Evolutionary conservation across 2,113 vertebrate species (phyloP).

Genomic region (Dasyornis broadbenti): DNA sequence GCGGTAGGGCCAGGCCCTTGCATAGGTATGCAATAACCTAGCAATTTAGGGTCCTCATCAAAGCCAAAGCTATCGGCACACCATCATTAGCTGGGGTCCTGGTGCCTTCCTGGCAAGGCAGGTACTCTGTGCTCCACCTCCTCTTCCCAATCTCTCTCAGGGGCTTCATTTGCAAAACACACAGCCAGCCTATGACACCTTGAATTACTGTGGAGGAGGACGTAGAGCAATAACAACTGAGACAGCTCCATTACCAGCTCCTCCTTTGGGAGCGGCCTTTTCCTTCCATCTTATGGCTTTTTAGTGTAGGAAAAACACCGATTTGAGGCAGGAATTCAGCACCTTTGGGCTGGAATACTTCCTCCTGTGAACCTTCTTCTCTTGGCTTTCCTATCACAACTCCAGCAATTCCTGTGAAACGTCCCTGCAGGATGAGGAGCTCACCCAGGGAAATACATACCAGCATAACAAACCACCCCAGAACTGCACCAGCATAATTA

Average conservation of each 20-base stretch:
- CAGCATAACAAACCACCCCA: background rate
- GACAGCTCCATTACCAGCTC: conserved; percentile 4
- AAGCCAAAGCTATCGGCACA: background rate
- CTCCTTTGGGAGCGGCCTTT: conserved; percentile 17
- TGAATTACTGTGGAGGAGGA: conserved; percentile 5
- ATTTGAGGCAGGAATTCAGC: background rate
- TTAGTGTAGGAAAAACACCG: fast-evolving
- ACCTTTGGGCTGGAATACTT: background rate
- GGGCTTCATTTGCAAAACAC: conserved; percentile 8
- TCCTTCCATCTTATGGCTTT: background rate
- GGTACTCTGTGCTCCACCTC: background rate
- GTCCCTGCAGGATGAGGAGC: background rate
- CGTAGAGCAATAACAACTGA: background rate
- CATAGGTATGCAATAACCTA: background rate
- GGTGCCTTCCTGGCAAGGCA: background rate
- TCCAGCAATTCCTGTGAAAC: fast-evolving
- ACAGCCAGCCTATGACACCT: background rate
- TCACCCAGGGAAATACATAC: background rate
- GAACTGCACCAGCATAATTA: background rate
- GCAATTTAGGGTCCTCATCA: background rate
- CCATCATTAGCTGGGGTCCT: background rate
- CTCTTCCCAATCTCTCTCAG: background rate
- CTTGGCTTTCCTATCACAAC: background rate
- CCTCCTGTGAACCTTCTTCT: background rate
- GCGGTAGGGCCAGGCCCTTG: background rate